phyloP scores from a whole-genome alignment of 2,797 vertebrate genomes.

The Gadopsis marmoratus region DNA sequence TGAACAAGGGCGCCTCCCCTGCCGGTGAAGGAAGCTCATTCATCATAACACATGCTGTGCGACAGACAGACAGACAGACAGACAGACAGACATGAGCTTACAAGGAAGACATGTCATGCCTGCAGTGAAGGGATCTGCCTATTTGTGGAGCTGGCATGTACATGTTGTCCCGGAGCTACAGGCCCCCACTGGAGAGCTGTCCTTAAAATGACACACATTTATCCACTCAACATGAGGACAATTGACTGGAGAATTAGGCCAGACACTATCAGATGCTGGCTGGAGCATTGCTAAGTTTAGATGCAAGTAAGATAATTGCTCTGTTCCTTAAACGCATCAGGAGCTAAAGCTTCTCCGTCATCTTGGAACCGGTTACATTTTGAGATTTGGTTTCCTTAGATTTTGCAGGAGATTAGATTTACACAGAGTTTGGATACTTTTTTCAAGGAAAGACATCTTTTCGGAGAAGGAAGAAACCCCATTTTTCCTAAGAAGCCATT shows the following conservation, averaged over 20 bases:
- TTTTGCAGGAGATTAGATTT: slow-evolving; percentile 21
- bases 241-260: slow-evolving; percentile 72
- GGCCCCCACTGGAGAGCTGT: slow-evolving; percentile 53
- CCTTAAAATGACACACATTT: slow-evolving; percentile 77
- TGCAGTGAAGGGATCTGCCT: slow-evolving; percentile 55
- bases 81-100: slow-evolving; percentile 19
- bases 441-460: slow-evolving; percentile 29
- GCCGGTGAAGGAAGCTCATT: slow-evolving; percentile 46
- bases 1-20: slow-evolving; percentile 59
- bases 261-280: slow-evolving; percentile 27
- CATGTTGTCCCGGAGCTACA: slow-evolving; percentile 74
- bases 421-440: slow-evolving; percentile 3
- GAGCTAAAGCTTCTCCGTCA: slow-evolving; percentile 7
- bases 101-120: slow-evolving; percentile 39
- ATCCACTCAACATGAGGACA: slow-evolving; percentile 79
- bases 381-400: slow-evolving; percentile 19
- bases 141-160: slow-evolving; percentile 72
- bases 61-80: slow-evolving; percentile 13
- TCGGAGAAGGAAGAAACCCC: slow-evolving; percentile 6
- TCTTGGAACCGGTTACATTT: slow-evolving; percentile 31
- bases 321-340: slow-evolving; percentile 17
- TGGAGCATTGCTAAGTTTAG: slow-evolving; percentile 27
- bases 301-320: slow-evolving; percentile 41
- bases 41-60: slow-evolving; percentile 41
- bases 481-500: slow-evolving; percentile 71